These are phyloP conservation scores for Thamnophis sirtalis DNA, from an alignment of 2,113 vertebrate genomes.

Conservation along the genomic window DNA sequence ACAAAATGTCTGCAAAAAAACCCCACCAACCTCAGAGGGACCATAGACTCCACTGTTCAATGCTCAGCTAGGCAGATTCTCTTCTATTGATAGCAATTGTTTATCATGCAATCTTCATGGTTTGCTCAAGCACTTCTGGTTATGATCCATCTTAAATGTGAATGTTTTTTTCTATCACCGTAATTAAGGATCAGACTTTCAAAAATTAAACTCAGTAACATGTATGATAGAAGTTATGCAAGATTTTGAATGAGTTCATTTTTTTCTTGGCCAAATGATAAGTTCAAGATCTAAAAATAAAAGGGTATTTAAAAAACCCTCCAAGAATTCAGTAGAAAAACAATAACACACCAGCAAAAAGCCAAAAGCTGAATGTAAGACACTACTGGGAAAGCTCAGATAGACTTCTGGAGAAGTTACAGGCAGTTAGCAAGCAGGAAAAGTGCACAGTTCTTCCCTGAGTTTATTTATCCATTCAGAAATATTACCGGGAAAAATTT, in stretches of 20 bases:
- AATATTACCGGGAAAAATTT: neutral
- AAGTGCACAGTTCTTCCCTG: neutral
- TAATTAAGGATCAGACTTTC: neutral
- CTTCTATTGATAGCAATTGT: neutral
- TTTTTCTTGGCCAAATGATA: neutral
- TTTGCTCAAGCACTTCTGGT: neutral
- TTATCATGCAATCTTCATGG: neutral
- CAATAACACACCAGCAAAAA: neutral
- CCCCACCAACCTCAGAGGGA: no score
- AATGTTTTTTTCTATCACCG: neutral
- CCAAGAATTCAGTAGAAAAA: neutral
- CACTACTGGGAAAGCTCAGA: neutral
- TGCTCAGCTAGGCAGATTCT: no score
- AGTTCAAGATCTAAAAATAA: neutral
- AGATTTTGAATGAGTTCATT: neutral
- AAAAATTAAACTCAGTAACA: neutral
- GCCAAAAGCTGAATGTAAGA: neutral
- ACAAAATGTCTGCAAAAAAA: neutral
- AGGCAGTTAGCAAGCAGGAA: neutral
- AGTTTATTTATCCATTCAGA: neutral
- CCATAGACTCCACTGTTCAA: no score
- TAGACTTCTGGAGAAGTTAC: neutral
- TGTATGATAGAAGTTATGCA: neutral
- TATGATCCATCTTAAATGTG: neutral
- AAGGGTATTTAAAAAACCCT: neutral